These are phyloP conservation scores for Melanitta fusca DNA, from an alignment of 2,797 vertebrate genomes.

Conservation along the genomic window DNA sequence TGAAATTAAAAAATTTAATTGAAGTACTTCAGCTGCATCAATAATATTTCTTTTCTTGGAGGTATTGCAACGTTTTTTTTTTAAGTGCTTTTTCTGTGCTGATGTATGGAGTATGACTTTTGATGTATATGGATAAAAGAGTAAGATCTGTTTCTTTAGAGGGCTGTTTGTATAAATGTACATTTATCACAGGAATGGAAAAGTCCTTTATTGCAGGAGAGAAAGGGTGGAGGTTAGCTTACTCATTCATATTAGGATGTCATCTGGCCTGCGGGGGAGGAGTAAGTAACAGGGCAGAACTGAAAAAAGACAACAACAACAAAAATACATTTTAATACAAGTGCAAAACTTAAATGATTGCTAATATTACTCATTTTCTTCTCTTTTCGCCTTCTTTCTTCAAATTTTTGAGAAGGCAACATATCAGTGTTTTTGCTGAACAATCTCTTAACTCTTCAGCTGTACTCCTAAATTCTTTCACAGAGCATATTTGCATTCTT, in stretches of 20 bases:
- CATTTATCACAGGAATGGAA: not conserved
- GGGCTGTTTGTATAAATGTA: not conserved
- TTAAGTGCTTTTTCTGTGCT: not conserved
- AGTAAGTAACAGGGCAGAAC: not conserved
- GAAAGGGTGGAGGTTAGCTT: not conserved
- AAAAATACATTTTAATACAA: not conserved
- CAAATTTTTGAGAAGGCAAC: not conserved
- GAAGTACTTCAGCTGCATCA: not conserved
- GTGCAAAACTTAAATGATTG: not conserved
- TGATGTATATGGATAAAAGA: not conserved
- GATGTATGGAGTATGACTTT: not conserved
- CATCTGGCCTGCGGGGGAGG: not conserved
- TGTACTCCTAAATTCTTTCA: not conserved
- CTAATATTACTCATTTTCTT: not conserved
- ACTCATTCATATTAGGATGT: not conserved
- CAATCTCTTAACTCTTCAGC: not conserved
- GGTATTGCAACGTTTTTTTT: not conserved
- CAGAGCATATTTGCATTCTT: not conserved
- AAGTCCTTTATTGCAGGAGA: not conserved
- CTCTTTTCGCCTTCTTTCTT: not conserved
- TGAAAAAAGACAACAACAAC: not conserved
- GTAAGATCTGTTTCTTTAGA: not conserved
- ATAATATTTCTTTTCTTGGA: not conserved
- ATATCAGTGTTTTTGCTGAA: not conserved
- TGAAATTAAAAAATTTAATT: not conserved